Base-by-base conservation (phyloP, 2,888 invertebrate species). In the Cephus nigrinus region DNA sequence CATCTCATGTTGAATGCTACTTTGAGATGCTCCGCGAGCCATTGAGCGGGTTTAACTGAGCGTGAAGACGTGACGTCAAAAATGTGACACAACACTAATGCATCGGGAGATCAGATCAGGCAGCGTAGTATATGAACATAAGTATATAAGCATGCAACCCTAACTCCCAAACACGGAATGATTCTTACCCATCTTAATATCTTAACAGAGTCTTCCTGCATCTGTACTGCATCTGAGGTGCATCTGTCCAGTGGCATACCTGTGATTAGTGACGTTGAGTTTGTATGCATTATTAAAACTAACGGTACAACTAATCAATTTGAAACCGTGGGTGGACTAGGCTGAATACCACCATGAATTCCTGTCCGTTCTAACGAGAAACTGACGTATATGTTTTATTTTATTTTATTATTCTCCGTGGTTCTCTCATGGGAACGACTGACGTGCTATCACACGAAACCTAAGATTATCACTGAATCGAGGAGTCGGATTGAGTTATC, bases 241-340 rank as follows among this genome's bases (percentile, higher is more conserved):
- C 55, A 55, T 55, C 55, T 55, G 23, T 55, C 55, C 23, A 23
- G 55, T 55, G 55, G 55, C 55, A 55, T 55, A 23, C 55, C 32
- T 71, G 31, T 71, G 71, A 71, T 71, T 71, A 71, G 71, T 55
- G 55, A 55, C 71, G 71, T 71, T 33, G 71, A 33, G 12, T 15
- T 32, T 71, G 71, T 71, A 71, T 71, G 71, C 31, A 31, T 71
- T 71, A 71, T 71, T 71, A 71, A 31, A 71, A 32, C 71, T 71
- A 71, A 71, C 71, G 71, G 71, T 71, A 71, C 71, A 33, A 31
- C 71, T 71, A 71, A 71, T 71, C 71, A 71, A 71, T 71, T 71
- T 71, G 12, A 71, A 71, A 71, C 71, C 71, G 31, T 71, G 31
- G 71, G 71, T 71, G 71, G 71, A 71, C 23, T 9, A 9, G 23